phyloP scores from a whole-genome alignment of 64 coral and sea anemone genomes.

The Catalaphyllia jardinei region DNA sequence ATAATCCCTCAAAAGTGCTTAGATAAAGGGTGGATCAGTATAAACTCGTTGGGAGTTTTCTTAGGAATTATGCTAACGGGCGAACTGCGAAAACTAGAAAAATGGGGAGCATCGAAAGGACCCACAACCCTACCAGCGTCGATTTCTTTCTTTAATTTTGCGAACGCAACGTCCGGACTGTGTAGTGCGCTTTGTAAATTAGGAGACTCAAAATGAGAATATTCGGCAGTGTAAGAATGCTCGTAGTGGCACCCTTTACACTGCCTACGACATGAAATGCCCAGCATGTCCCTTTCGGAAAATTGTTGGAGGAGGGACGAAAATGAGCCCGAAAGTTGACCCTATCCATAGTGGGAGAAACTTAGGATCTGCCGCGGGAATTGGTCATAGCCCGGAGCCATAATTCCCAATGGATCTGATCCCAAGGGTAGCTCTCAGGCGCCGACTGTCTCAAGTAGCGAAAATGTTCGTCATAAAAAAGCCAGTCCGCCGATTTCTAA shows the following conservation, averaged over 20 bases:
- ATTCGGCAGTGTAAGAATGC: not conserved
- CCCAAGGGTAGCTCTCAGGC: conserved; percentile 64
- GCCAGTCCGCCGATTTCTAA: conserved; percentile 24
- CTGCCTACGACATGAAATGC: conserved; percentile 1
- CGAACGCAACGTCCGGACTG: not conserved
- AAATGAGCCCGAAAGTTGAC: too few species aligned
- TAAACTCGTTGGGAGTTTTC: too few species aligned
- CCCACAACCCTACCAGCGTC: too few species aligned
- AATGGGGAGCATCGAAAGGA: conserved; percentile 16
- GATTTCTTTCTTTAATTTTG: not conserved
- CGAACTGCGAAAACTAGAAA: conserved; percentile 31
- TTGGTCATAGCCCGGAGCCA: conserved; percentile 14
- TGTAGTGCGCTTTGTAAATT: conserved; percentile 13
- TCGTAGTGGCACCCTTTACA: conserved; percentile 11
- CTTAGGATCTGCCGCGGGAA: too few species aligned
- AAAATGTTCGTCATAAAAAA: conserved; percentile 38
- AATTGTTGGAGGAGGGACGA: too few species aligned
- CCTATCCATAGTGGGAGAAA: too few species aligned
- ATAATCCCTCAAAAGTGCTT: too few species aligned
- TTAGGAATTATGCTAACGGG: conserved; percentile 52
- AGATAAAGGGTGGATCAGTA: conserved; percentile 3
- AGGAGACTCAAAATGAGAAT: not conserved
- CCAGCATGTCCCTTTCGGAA: conserved; percentile 23
- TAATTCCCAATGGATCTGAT: too few species aligned
- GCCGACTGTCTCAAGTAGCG: not conserved